Conservation (phyloP, 2,113 vertebrate species). For the Dendropsophus ebraccatus region DNA sequence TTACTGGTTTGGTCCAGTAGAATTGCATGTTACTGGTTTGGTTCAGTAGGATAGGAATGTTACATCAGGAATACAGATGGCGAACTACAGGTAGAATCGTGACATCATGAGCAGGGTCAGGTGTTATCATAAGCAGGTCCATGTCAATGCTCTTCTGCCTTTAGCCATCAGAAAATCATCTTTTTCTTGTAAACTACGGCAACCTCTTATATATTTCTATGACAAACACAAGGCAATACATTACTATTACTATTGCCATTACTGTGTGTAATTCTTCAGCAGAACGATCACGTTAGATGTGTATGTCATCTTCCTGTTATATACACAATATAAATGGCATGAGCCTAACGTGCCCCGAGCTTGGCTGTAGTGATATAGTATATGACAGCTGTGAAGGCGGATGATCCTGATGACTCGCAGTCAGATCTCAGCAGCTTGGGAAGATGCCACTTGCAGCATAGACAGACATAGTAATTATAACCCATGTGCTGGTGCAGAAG, state of each 20-base stretch:
- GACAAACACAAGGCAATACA: no score
- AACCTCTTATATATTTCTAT: background rate
- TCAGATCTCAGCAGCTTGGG: slow-evolving; percentile 6
- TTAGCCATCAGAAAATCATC: background rate
- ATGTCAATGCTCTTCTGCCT: background rate
- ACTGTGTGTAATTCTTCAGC: background rate
- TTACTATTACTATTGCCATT: no score
- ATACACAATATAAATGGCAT: background rate
- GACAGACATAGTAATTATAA: slow-evolving; percentile 46
- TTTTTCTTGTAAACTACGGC: background rate
- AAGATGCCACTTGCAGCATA: slow-evolving; percentile 25
- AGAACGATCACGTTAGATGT: background rate
- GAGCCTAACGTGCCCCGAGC: background rate
- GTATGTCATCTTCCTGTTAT: background rate
- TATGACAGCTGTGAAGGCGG: slow-evolving; percentile 31
- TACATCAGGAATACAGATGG: no score
- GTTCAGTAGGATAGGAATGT: no score
- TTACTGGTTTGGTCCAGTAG: no score
- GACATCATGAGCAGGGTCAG: no score
- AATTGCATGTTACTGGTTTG: no score
- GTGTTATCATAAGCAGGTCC: no score
- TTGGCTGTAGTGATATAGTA: background rate
- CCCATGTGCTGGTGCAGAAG: background rate
- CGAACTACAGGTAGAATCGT: background rate
- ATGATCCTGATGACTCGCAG: slow-evolving; percentile 17